These are phyloP conservation scores for Semicossyphus pulcher DNA, from an alignment of 2,113 vertebrate genomes.

Conservation along the genomic window DNA sequence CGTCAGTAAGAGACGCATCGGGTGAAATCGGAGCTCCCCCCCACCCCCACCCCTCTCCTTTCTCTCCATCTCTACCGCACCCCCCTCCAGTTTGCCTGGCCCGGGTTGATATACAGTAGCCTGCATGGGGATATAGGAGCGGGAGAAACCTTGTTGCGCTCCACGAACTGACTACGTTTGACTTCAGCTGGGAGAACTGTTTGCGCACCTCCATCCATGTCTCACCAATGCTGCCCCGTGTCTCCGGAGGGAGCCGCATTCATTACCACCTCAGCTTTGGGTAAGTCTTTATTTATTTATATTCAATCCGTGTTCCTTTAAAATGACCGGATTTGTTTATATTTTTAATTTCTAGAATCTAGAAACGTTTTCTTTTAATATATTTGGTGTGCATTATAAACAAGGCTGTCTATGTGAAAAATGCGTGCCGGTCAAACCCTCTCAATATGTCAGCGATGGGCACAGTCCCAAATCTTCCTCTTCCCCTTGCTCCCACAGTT, in stretches of 20 bases:
- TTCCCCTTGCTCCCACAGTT: constrained; percentile 17
- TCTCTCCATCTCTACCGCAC: constrained; percentile 14
- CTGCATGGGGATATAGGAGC: constrained; percentile 55
- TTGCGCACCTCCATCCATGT: constrained; percentile 73
- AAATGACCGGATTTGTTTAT: not conserved
- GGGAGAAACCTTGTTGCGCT: constrained; percentile 69
- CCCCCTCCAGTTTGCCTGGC: constrained; percentile 21
- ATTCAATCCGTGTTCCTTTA: not conserved
- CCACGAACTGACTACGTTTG: constrained; percentile 32
- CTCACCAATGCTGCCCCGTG: constrained; percentile 72
- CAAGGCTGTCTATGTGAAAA: not conserved
- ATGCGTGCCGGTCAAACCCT: constrained; percentile 26
- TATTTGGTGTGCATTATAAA: not conserved
- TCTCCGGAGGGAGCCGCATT: constrained; percentile 72
- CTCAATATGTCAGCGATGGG: constrained; percentile 52
- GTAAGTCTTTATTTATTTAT: constrained; percentile 69
- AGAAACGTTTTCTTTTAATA: not conserved
- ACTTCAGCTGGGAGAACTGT: constrained; percentile 62
- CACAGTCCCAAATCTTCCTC: constrained; percentile 38
- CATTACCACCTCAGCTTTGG: constrained; percentile 64
- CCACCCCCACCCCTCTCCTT: not conserved
- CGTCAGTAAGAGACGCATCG: constrained; percentile 78
- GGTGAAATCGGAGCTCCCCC: constrained; percentile 76
- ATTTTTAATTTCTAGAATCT: no score
- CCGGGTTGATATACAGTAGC: constrained; percentile 46